A percentile compares a stretch with the other conserved stretches of the same genome.
Evolutionary conservation across 2,113 vertebrate species (phyloP).

Genomic region (Atlantisia rogersi): DNA sequence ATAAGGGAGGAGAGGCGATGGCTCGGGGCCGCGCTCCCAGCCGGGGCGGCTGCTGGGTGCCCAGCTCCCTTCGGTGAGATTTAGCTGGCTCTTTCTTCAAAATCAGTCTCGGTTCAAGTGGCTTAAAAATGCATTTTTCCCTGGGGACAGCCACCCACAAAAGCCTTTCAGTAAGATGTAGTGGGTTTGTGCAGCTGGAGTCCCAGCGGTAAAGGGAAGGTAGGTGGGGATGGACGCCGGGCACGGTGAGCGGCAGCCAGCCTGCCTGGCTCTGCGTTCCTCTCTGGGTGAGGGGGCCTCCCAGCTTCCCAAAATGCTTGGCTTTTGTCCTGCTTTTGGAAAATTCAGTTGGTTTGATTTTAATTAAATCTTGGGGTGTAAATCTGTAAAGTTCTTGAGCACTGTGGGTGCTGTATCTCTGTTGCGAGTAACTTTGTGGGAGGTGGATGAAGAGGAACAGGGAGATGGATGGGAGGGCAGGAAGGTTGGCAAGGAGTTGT

Average conservation of each 20-base stretch:
- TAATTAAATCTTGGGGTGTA: background rate
- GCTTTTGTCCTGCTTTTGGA: background rate
- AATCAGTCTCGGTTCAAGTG: background rate
- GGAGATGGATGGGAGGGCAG: background rate
- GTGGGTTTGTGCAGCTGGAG: background rate
- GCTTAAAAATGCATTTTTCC: background rate
- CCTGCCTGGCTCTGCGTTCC: fast-evolving
- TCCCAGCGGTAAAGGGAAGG: background rate
- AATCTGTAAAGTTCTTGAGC: background rate
- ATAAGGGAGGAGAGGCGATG: background rate
- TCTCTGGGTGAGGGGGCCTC: background rate
- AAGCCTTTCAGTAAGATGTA: background rate
- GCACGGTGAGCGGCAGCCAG: background rate
- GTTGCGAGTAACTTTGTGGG: background rate
- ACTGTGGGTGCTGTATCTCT: background rate
- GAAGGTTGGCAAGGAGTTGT: background rate
- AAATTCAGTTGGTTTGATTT: background rate
- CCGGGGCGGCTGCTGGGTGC: fast-evolving
- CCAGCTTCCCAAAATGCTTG: background rate
- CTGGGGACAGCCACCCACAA: background rate
- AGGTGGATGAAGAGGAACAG: background rate
- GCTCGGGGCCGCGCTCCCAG: background rate
- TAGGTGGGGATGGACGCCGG: background rate
- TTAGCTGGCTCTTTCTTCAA: background rate
- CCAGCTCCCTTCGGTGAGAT: background rate